Conservation (phyloP, 2,797 vertebrate species). For the Oceanodroma leucorhoa region DNA sequence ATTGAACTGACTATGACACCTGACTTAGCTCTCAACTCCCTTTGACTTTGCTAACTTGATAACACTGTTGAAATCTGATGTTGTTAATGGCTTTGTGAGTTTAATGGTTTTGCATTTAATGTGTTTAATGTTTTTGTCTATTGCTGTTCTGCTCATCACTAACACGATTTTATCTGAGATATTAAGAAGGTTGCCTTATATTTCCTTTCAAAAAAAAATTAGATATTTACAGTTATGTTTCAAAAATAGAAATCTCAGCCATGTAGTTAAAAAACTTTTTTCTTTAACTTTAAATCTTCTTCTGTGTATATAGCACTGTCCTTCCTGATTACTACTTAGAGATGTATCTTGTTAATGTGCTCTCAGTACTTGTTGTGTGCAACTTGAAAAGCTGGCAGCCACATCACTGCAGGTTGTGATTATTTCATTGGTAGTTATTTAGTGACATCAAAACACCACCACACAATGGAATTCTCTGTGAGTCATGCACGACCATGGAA, state of each 20-base stretch:
- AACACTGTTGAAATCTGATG: neutral
- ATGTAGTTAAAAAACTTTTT: neutral
- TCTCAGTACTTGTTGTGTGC: neutral
- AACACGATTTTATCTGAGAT: neutral
- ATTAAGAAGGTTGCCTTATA: conserved; percentile 15
- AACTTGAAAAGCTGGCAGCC: conserved; percentile 16
- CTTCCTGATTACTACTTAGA: neutral
- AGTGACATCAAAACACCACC: conserved; percentile 51
- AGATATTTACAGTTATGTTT: conserved; percentile 13
- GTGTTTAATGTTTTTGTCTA: neutral
- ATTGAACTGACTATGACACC: neutral
- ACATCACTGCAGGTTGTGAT: conserved; percentile 14
- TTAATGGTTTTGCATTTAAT: neutral
- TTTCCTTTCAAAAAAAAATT: neutral
- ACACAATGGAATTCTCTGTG: conserved; percentile 52
- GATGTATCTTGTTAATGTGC: neutral
- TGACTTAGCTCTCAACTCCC: neutral
- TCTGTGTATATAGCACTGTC: neutral
- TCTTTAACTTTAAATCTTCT: neutral
- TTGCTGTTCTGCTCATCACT: neutral
- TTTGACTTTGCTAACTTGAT: neutral
- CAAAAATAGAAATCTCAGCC: conserved; percentile 26
- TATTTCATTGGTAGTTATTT: conserved; percentile 20
- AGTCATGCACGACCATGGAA: conserved; percentile 61
- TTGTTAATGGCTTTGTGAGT: neutral